These are phyloP conservation scores for Polydrusus pterygomalis DNA, from an alignment of 2,888 invertebrate species.

Conservation along the genomic window DNA sequence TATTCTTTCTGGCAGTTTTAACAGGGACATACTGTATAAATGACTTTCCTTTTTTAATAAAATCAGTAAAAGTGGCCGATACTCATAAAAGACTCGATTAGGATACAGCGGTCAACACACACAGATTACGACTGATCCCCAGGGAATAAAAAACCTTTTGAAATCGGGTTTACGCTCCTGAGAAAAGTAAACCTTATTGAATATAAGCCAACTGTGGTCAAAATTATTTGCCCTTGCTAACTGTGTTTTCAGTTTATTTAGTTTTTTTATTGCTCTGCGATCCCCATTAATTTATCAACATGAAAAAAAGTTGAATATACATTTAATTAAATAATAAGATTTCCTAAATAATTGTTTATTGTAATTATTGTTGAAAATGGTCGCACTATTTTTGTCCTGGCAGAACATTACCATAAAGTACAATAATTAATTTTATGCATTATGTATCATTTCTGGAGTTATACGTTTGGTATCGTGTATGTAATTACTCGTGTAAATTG, in stretches of 20 bases:
- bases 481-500: no score
- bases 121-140: conserved; percentile 31
- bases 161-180: conserved; percentile 36
- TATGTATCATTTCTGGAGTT: no score
- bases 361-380: no score
- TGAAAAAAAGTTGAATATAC: no score
- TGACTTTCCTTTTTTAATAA: background rate
- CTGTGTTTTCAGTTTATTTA: background rate
- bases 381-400: no score
- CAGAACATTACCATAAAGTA: no score
- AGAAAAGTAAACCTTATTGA: conserved; percentile 44
- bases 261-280: no score
- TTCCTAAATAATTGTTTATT: no score
- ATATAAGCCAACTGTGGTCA: conserved; percentile 23
- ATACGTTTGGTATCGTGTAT: no score
- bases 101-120: conserved; percentile 37
- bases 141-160: conserved; percentile 35
- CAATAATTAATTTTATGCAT: no score
- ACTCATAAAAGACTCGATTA: conserved; percentile 37
- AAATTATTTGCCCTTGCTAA: background rate
- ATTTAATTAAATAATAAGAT: no score
- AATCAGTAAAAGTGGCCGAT: conserved; percentile 29
- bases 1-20: background rate
- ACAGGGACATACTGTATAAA: background rate
- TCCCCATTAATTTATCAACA: no score